Evolutionary conservation across 1,140 invertebrate species (phyloP).

Genomic region (Achatina immaculata): DNA sequence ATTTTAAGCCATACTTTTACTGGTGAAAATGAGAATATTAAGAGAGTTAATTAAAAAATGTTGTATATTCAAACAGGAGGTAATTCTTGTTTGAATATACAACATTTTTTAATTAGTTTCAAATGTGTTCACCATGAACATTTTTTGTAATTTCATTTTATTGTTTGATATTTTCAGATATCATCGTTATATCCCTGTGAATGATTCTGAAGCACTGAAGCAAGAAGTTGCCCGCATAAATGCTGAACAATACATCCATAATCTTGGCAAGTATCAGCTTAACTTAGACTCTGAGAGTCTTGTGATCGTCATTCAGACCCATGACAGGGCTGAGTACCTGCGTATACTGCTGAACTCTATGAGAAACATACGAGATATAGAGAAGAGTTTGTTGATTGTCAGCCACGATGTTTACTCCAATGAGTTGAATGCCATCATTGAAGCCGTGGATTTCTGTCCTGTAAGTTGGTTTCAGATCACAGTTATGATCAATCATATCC

Average conservation of each 20-base stretch:
- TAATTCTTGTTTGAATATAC: too few relatives aligned
- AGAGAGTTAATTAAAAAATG: too few relatives aligned
- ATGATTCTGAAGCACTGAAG: conserved; percentile 56
- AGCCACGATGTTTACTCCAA: conserved; percentile 95
- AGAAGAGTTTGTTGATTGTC: conserved; percentile 92
- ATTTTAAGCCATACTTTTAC: too few relatives aligned
- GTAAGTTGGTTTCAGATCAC: too few relatives aligned
- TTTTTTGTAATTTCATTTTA: too few relatives aligned
- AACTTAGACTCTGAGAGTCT: conserved; percentile 60
- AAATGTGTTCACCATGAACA: too few relatives aligned
- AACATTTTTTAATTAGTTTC: too few relatives aligned
- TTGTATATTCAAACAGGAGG: too few relatives aligned
- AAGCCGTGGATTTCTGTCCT: conserved; percentile 84
- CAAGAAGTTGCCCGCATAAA: conserved; percentile 59
- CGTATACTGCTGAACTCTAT: conserved; percentile 92
- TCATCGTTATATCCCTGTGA: conserved; percentile 43
- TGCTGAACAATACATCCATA: conserved; percentile 62
- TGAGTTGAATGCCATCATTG: conserved; percentile 91
- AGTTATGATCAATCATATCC: too few relatives aligned
- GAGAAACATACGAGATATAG: conserved; percentile 88
- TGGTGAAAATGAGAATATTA: too few relatives aligned
- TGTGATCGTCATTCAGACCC: conserved; percentile 78
- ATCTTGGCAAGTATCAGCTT: conserved; percentile 66
- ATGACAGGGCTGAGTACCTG: conserved; percentile 92
- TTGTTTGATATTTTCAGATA: too few relatives aligned